These are phyloP conservation scores for Antigone vipio DNA, from an alignment of 2,113 vertebrate species.

Conservation along the genomic window DNA sequence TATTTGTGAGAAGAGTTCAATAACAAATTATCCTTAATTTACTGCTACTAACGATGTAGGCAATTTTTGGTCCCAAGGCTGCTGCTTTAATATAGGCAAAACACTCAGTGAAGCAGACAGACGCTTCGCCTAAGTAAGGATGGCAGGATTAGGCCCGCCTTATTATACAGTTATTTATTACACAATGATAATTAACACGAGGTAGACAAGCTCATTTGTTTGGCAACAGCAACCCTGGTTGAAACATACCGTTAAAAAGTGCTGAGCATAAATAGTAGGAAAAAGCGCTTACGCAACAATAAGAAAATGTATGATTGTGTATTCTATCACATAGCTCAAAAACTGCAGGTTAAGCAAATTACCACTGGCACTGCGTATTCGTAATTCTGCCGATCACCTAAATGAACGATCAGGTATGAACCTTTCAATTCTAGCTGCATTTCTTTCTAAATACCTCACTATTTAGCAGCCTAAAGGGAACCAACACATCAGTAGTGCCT, in stretches of 20 bases:
- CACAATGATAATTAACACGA: conserved; percentile 17
- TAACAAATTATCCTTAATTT: conserved; percentile 45
- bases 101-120: neutral
- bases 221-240: conserved; percentile 11
- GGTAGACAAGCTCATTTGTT: conserved; percentile 39
- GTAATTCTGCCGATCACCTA: conserved; percentile 64
- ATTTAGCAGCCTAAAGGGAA: conserved; percentile 77
- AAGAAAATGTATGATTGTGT: conserved; percentile 64
- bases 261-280: conserved; percentile 32
- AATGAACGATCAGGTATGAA: conserved; percentile 71
- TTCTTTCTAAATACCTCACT: conserved; percentile 71
- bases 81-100: neutral
- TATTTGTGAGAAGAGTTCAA: conserved; percentile 12
- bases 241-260: conserved; percentile 11
- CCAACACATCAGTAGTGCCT: conserved; percentile 73
- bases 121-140: neutral
- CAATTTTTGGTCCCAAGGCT: neutral
- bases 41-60: neutral
- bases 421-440: conserved; percentile 56
- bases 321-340: conserved; percentile 66
- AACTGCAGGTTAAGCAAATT: conserved; percentile 77
- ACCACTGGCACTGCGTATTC: conserved; percentile 33
- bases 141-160: neutral
- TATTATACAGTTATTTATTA: conserved; percentile 54
- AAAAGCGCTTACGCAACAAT: conserved; percentile 55